Conservation (phyloP, 2,113 vertebrate genomes). For the Pseudorasbora parva region DNA sequence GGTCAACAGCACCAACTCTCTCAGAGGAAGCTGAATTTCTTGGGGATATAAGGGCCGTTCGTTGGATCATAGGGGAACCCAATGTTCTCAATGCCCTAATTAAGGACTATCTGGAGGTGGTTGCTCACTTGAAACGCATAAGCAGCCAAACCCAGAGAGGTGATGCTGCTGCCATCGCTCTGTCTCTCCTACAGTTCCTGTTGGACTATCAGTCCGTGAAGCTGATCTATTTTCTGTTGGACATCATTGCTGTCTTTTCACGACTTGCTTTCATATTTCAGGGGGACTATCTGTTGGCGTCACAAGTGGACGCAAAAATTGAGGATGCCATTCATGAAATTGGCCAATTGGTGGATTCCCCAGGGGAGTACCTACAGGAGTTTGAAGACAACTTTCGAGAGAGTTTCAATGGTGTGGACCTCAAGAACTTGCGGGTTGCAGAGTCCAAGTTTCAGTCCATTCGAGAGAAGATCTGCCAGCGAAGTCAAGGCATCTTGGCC, state of each 20-base stretch:
- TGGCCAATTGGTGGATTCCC: slow-evolving; percentile 87
- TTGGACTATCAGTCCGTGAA: slow-evolving; percentile 96
- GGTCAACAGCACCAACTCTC: slow-evolving; percentile 86
- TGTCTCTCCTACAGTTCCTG: slow-evolving; percentile 93
- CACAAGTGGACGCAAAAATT: slow-evolving; percentile 88
- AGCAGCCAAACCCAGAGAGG: slow-evolving; percentile 92
- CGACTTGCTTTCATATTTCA: slow-evolving; percentile 92
- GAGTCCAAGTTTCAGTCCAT: slow-evolving; percentile 98
- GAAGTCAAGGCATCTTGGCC: slow-evolving; percentile 87
- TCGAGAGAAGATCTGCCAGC: slow-evolving; percentile 95
- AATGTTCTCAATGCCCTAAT: slow-evolving; percentile 95
- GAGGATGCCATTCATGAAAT: slow-evolving; percentile 94
- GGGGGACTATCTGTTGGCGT: slow-evolving; percentile 89
- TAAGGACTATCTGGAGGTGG: slow-evolving; percentile 95
- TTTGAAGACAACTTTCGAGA: slow-evolving; percentile 96
- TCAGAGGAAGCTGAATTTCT: slow-evolving; percentile 94
- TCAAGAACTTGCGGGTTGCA: slow-evolving; percentile 92
- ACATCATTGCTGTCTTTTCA: slow-evolving; percentile 90
- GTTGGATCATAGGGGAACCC: slow-evolving; percentile 95
- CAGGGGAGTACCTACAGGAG: slow-evolving; percentile 93
- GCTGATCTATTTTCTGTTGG: slow-evolving; percentile 94
- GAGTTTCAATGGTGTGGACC: slow-evolving; percentile 91
- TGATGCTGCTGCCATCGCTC: slow-evolving; percentile 89
- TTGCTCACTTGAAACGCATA: slow-evolving; percentile 91
- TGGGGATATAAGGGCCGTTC: slow-evolving; percentile 90